Conservation (phyloP, 2,888 invertebrate species). For the Mythimna ferrago region DNA sequence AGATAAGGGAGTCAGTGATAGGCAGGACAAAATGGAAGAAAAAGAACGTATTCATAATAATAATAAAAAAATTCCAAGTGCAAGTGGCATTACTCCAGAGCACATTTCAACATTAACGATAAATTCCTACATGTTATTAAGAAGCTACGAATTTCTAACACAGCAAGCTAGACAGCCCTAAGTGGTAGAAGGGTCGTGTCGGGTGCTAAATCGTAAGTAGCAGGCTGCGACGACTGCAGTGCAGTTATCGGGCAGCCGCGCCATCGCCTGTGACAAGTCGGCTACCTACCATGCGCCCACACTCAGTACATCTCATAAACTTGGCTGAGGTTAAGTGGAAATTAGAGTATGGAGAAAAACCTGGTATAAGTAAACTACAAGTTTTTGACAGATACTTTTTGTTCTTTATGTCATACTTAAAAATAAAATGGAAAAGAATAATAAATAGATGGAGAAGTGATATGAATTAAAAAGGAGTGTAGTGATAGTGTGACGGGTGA, state of each 20-base stretch:
- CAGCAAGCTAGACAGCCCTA: conserved; percentile 68
- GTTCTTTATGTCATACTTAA: no score
- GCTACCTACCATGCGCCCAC: conserved; percentile 57
- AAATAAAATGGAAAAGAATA: no score
- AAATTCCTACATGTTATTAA: neutral
- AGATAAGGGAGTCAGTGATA: no score
- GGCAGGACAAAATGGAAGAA: no score
- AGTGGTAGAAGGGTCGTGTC: conserved; percentile 60
- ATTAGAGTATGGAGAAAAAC: conserved; percentile 6
- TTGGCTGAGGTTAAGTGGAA: neutral
- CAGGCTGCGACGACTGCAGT: conserved; percentile 71
- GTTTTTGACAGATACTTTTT: neutral
- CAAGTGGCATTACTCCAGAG: no score
- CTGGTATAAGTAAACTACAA: neutral
- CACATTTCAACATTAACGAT: no score
- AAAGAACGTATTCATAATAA: no score
- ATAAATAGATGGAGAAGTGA: no score
- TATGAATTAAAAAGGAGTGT: no score
- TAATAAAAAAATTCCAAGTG: neutral
- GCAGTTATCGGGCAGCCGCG: conserved; percentile 67
- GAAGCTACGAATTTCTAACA: conserved; percentile 11
- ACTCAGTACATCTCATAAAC: conserved; percentile 21
- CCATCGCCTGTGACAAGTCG: conserved; percentile 41
- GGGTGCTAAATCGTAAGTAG: conserved; percentile 75
- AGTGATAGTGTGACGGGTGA: no score